Evolutionary conservation across 2,797 vertebrate species (phyloP).

Genomic region (Channallabes apus): DNA sequence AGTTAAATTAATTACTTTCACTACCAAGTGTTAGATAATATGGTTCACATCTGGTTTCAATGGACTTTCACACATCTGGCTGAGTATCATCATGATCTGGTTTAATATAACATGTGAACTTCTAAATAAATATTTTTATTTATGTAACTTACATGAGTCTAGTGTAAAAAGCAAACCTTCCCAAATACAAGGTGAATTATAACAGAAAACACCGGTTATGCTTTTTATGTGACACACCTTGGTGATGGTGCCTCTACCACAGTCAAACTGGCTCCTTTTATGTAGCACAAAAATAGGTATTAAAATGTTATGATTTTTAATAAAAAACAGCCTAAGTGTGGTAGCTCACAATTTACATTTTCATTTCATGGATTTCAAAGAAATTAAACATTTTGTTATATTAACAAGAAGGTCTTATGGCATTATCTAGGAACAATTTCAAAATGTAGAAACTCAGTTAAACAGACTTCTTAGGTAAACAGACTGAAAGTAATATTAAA

Average conservation of each 20-base stretch:
- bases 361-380: background rate
- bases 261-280: background rate
- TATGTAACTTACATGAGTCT: constrained; percentile 16
- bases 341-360: background rate
- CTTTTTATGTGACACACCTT: background rate
- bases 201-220: background rate
- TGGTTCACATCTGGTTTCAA: background rate
- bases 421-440: constrained; percentile 6
- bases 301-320: background rate
- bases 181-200: background rate
- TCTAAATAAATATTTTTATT: constrained; percentile 12
- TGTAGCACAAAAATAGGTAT: background rate
- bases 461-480: background rate
- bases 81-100: constrained; percentile 5
- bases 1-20: background rate
- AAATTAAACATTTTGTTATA: background rate
- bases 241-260: background rate
- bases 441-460: background rate
- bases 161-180: too few relatives aligned
- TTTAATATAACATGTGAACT: constrained; percentile 6
- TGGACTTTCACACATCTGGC: background rate
- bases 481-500: background rate
- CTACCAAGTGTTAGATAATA: constrained; percentile 10
- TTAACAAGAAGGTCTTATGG: background rate
- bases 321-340: background rate